Conservation (phyloP, 2,888 invertebrate genomes). For the Drosophila algonquin region DNA sequence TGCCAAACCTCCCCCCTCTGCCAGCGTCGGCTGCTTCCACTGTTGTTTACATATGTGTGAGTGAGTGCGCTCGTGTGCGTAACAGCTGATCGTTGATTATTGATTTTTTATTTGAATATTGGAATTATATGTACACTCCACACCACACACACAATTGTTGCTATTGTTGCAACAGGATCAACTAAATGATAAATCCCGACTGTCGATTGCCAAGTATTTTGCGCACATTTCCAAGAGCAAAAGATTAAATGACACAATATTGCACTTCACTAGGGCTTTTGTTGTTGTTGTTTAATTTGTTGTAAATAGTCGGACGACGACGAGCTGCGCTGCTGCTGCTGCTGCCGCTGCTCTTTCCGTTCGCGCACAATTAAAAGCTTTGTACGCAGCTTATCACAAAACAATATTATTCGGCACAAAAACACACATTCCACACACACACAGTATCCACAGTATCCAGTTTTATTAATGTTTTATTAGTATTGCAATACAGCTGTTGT, state of each 20-base stretch:
- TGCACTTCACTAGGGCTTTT: slow-evolving; percentile 13
- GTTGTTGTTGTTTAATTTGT: slow-evolving; percentile 35
- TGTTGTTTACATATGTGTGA: slow-evolving; percentile 10
- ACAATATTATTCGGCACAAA: slow-evolving; percentile 36
- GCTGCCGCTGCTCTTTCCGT: slow-evolving; percentile 34
- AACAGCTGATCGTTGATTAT: slow-evolving; percentile 68
- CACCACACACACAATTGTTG: background rate
- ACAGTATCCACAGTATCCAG: background rate
- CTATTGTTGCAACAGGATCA: slow-evolving; percentile 7
- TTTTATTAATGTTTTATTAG: too few species aligned
- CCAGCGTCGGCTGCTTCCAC: slow-evolving; percentile 31
- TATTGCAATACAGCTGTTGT: background rate
- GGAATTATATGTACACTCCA: background rate
- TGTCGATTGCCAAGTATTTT: slow-evolving; percentile 21
- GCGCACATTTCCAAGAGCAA: slow-evolving; percentile 47
- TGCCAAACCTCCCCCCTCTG: slow-evolving; percentile 7
- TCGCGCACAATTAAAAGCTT: slow-evolving; percentile 54
- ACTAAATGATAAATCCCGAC: background rate
- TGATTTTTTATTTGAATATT: slow-evolving; percentile 43
- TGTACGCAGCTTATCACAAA: slow-evolving; percentile 62
- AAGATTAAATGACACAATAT: slow-evolving; percentile 9
- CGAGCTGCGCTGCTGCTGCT: background rate
- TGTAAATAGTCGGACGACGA: slow-evolving; percentile 43
- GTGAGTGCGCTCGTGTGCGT: slow-evolving; percentile 34
- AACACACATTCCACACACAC: slow-evolving; percentile 1